Base-by-base conservation (phyloP, 2,797 vertebrate species). In the Anguilla marmorata region DNA sequence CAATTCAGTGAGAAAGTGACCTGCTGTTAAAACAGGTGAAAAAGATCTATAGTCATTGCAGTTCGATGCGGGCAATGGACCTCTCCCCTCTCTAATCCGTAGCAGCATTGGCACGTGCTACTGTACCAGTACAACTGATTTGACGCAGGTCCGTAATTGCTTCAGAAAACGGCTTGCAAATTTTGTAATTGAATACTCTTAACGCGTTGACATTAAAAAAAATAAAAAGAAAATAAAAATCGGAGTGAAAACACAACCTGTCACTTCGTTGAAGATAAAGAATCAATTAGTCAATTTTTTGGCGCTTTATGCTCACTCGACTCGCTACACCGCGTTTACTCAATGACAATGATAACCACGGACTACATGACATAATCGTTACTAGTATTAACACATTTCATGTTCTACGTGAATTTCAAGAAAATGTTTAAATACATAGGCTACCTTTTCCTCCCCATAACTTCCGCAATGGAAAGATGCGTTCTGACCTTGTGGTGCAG, bases 401-500 rank as follows among this genome's bases (percentile, higher is more conserved):
- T 6, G n/a, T 14, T 14, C 16, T 27, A 69, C 8, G 24, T 27
- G 63, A 27, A 76, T 76, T 76, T 37, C 30, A 37, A 24, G 7
- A 21, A 82, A 82, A 82, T 9, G 21, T n/a, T 82, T 50, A 11
- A 82, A 82, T 82, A 82, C 2, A 82, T 14, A 9, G 14, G 7
- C 9, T 76, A 37, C 14, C 33, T 80, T 19, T 79, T 19, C 14
- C 74, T 79, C 74, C 74, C 33, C 1, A 1, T 12, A 79, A 79
- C 33, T 79, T 41, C 37, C 74, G 37, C 30, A 37, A 45, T 41
- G 74, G 21, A 82, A 82, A 50, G 33, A 82, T n/a, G 45, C 79
- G 19, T 48, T 82, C 79, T 82, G 45, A 82, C 79, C 79, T 50
- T 82, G 79, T 21, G 45, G 1, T 82, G 79, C 79, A 50, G 79